Conservation (phyloP, 2,888 invertebrate species). For the Agonum fuliginosum region DNA sequence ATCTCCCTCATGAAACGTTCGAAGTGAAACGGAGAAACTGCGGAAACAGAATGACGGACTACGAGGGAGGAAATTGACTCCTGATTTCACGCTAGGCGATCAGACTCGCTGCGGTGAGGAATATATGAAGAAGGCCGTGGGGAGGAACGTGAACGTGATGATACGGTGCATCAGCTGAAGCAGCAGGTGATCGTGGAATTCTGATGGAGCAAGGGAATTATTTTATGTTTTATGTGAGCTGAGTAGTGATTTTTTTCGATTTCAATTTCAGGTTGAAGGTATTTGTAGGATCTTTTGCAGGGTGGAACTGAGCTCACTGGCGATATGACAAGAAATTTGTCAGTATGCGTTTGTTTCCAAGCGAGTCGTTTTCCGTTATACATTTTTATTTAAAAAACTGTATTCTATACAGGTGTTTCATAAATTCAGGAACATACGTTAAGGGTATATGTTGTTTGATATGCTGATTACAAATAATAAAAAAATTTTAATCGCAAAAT, state of each 20-base stretch:
- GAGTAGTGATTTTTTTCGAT: conserved; percentile 17
- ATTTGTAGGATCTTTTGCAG: conserved; percentile 9
- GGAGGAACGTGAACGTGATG: neutral
- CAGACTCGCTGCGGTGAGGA: neutral
- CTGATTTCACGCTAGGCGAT: neutral
- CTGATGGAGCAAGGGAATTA: conserved; percentile 25
- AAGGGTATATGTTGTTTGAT: too few relatives aligned
- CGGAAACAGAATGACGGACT: neutral
- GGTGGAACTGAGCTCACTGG: conserved; percentile 11
- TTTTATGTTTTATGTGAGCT: neutral
- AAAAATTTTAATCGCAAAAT: too few relatives aligned
- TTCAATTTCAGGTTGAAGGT: conserved; percentile 22
- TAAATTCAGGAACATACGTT: too few relatives aligned
- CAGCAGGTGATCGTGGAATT: neutral
- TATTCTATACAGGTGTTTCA: too few relatives aligned
- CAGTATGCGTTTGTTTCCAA: too few relatives aligned
- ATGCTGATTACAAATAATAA: too few relatives aligned
- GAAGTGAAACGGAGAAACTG: neutral
- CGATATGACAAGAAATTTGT: too few relatives aligned
- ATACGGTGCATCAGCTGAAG: neutral
- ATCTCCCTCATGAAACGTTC: neutral
- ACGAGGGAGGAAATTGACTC: neutral
- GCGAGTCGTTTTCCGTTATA: too few relatives aligned
- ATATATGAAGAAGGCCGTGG: neutral
- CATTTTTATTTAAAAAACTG: too few relatives aligned